Percentiles rank a stretch among this genome's conserved stretches.
Conservation (phyloP, 2,797 vertebrate genomes). For the Capromys pilorides region DNA sequence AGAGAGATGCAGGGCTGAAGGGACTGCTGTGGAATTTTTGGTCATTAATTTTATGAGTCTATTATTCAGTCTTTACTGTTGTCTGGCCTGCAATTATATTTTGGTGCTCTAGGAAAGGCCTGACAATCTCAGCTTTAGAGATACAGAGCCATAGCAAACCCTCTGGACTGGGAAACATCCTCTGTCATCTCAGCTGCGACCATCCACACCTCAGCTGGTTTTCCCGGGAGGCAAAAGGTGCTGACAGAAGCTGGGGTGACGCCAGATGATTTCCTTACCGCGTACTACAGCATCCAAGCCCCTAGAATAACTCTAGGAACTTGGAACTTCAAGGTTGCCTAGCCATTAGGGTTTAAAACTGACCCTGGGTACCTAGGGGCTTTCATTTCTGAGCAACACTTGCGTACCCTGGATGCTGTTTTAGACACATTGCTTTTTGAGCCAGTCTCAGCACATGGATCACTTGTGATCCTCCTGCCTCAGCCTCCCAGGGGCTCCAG, state of each 20-base stretch:
- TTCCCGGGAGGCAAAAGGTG: background rate
- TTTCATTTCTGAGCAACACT: background rate
- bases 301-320: background rate
- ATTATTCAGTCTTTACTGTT: slow-evolving; percentile 81
- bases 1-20: slow-evolving; percentile 66
- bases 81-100: slow-evolving; percentile 76
- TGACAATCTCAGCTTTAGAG: slow-evolving; percentile 83
- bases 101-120: slow-evolving; percentile 77
- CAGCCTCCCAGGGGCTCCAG: background rate
- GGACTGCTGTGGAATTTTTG: slow-evolving; percentile 73
- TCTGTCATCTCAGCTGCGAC: slow-evolving; percentile 73
- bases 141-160: slow-evolving; percentile 70
- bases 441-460: background rate
- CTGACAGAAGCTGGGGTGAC: background rate
- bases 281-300: background rate
- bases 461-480: background rate
- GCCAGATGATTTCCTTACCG: background rate
- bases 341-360: background rate
- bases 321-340: background rate
- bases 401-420: too few relatives aligned
- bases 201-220: background rate
- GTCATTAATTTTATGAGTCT: slow-evolving; percentile 81
- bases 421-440: background rate
- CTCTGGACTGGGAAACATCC: slow-evolving; percentile 75
- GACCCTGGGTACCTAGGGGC: too few relatives aligned